phyloP scores from a whole-genome alignment of 2,113 vertebrate genomes.

The Crotalus helleri region DNA sequence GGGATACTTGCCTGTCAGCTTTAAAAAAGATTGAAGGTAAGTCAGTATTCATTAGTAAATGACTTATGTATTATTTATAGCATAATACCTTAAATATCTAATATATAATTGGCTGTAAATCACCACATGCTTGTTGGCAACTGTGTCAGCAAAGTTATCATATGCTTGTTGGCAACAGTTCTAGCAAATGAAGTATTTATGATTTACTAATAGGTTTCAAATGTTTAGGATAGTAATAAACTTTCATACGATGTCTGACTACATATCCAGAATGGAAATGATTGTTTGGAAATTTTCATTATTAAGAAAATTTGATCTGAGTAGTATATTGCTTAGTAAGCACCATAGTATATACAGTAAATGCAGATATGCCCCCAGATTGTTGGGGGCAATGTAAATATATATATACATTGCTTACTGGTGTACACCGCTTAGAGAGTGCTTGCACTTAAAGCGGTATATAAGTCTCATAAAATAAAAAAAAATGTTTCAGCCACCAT shows the following conservation, averaged over 20 bases:
- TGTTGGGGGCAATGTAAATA: no score
- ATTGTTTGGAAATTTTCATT: not conserved
- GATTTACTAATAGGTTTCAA: not conserved
- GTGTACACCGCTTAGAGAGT: no score
- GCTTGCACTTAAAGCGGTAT: no score
- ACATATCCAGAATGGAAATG: not conserved
- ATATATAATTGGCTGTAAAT: not conserved
- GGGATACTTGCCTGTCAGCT: conserved; percentile 81
- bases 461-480: no score
- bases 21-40: conserved; percentile 89
- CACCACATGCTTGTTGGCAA: not conserved
- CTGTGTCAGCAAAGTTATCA: not conserved
- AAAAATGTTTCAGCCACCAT: not conserved
- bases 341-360: not conserved
- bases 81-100: conserved; percentile 15
- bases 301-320: not conserved
- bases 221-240: not conserved
- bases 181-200: not conserved
- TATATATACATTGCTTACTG: no score
- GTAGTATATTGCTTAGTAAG: not conserved
- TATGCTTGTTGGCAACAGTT: not conserved
- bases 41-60: conserved; percentile 44
- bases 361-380: not conserved
- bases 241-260: not conserved
- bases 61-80: not conserved